Conservation (phyloP, 2,888 invertebrate species). For the Epistrophe grossulariae region DNA sequence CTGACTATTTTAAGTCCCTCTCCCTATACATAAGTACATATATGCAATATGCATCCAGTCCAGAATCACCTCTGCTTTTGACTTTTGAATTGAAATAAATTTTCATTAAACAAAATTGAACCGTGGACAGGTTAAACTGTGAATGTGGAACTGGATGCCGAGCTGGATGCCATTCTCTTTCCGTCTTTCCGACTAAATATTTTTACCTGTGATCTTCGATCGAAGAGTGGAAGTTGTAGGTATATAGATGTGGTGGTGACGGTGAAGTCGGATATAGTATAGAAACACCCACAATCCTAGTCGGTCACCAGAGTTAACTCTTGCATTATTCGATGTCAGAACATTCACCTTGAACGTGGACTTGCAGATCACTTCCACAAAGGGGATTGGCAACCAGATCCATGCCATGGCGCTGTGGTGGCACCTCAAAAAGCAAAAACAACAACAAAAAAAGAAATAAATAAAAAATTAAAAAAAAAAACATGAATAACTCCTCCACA, state of each 20-base stretch:
- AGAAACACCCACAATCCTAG: constrained; percentile 74
- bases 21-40: no score
- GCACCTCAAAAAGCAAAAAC: constrained; percentile 60
- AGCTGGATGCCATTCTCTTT: constrained; percentile 74
- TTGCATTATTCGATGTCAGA: constrained; percentile 71
- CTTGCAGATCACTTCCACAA: constrained; percentile 74
- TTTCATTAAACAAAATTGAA: constrained; percentile 76
- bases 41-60: neutral
- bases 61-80: neutral
- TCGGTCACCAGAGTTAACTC: constrained; percentile 68
- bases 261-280: neutral
- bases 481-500: constrained; percentile 66
- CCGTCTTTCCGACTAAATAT: constrained; percentile 31
- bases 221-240: constrained; percentile 28
- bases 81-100: constrained; percentile 71
- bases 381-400: constrained; percentile 73
- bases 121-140: constrained; percentile 74
- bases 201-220: constrained; percentile 67
- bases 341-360: constrained; percentile 76
- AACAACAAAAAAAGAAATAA: constrained; percentile 2
- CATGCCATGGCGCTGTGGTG: constrained; percentile 67
- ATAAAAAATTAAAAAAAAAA: neutral
- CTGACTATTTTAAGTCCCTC: neutral
- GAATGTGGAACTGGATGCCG: constrained; percentile 48
- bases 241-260: neutral